Evolutionary conservation across 2,113 vertebrate genomes (phyloP).

Genomic region (Cheilinus undulatus): DNA sequence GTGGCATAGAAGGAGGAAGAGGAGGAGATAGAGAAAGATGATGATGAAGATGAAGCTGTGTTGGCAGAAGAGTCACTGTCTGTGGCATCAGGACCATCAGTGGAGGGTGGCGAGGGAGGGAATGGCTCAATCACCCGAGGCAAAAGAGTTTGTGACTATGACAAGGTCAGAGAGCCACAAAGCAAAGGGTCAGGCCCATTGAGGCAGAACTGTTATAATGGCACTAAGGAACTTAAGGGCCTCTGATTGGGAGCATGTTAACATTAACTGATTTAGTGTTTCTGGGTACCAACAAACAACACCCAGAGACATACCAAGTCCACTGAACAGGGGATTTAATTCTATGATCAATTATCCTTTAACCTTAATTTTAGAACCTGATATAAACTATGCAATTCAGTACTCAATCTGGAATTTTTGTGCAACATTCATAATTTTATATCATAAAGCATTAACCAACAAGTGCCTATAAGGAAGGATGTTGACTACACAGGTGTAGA

Average conservation of each 20-base stretch:
- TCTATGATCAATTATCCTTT: too few species aligned
- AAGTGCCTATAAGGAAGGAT: too few species aligned
- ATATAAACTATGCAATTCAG: too few species aligned
- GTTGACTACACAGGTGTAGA: too few species aligned
- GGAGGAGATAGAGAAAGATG: constrained; percentile 79
- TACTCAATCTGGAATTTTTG: too few species aligned
- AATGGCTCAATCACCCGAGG: constrained; percentile 67
- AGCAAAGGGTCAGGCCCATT: constrained; percentile 60
- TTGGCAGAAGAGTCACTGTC: constrained; percentile 81
- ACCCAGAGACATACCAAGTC: too few species aligned
- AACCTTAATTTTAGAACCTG: too few species aligned
- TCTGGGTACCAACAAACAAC: too few species aligned
- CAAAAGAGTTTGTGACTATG: constrained; percentile 67
- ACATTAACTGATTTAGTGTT: neutral
- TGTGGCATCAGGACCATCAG: constrained; percentile 79
- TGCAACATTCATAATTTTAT: too few species aligned
- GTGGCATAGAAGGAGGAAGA: constrained; percentile 81
- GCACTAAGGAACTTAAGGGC: constrained; percentile 7
- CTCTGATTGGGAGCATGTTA: neutral
- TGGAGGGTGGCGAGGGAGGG: constrained; percentile 77
- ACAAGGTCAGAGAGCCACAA: constrained; percentile 45
- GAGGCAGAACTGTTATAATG: constrained; percentile 62
- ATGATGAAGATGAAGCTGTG: constrained; percentile 80
- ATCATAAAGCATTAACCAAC: too few species aligned
- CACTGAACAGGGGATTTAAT: too few species aligned